Base-by-base conservation (phyloP, 2,113 vertebrate species). In the Bostrychus sinensis region DNA sequence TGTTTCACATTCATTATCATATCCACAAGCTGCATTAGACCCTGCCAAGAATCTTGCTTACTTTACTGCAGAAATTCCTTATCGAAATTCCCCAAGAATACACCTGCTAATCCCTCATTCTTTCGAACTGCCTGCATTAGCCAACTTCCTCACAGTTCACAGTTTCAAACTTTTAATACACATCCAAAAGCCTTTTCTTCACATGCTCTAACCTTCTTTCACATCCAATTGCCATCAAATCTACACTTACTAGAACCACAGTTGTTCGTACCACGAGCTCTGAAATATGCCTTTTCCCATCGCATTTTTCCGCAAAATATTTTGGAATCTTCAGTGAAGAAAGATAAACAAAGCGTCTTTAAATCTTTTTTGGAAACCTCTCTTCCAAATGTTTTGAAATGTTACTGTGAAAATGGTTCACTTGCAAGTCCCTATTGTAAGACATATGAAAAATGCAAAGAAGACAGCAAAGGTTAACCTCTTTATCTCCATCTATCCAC, bases 1-100 rank as follows among this genome's bases (percentile, higher is more conserved):
- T 86, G 84, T 85, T 77, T 80, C 67, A 67, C 73, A 61, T 62
- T 84, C 72, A 81, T 85, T 71, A 81, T 81, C 79, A 76, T 76
- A 78, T 68, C 59, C 62, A 59, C 70, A 70, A 53, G 69, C 78
- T 19, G 45, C 62, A 50, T 20, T 6, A 56, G 63, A 77, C 63
- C 76, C 78, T 77, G 78, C 70, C 74, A 69, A 80, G 57, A 79
- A 69, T 72, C 63, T 74, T 55, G 63, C 75, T 72, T 64, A 71
- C 56, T 72, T 78, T 61, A 36, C 57, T 45, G 58, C 64, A 37
- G 56, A 83, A 67, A 69, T 70, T 80, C 62, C 69, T 84, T 71
- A 77, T 83, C 75, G 56, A 64, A 71, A 74, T 78, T 72, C 66
- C 65, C 74, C 67, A 77, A 76, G 72, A 82, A 84, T 74, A 73